A percentile compares a stretch with the other conserved stretches of the same genome.
These are phyloP conservation scores for Diachasma alloeum DNA, from an alignment of 1,140 invertebrate genomes.

Conservation along the genomic window DNA sequence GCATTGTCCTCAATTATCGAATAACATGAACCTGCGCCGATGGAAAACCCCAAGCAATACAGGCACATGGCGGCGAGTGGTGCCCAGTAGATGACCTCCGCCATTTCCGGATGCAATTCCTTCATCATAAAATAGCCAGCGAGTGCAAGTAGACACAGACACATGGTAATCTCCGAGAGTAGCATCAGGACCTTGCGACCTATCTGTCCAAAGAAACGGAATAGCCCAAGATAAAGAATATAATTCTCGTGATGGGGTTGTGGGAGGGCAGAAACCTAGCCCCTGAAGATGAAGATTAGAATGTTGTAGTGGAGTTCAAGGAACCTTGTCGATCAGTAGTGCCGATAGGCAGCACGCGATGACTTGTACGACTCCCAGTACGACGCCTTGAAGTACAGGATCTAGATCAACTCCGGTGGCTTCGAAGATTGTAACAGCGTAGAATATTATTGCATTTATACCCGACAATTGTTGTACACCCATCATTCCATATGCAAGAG, in stretches of 20 bases:
- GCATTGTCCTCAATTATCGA: no score
- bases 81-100: constrained; percentile 58
- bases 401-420: constrained; percentile 60
- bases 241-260: neutral
- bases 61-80: constrained; percentile 66
- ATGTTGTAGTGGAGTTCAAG: constrained; percentile 20
- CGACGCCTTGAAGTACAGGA: constrained; percentile 63
- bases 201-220: constrained; percentile 40
- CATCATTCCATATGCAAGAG: constrained; percentile 60
- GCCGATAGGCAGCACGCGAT: constrained; percentile 72
- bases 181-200: constrained; percentile 77
- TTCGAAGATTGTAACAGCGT: constrained; percentile 68
- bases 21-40: constrained; percentile 62
- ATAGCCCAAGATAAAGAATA: neutral
- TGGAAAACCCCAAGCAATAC: constrained; percentile 68
- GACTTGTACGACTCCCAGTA: constrained; percentile 79
- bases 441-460: constrained; percentile 71
- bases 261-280: neutral
- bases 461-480: constrained; percentile 70
- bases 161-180: constrained; percentile 72
- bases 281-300: neutral
- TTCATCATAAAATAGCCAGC: constrained; percentile 73
- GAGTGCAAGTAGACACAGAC: constrained; percentile 69
- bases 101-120: constrained; percentile 21
- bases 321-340: constrained; percentile 70